These are phyloP conservation scores for Meriones psammophilus DNA, from an alignment of 2,797 vertebrate species.

Conservation along the genomic window DNA sequence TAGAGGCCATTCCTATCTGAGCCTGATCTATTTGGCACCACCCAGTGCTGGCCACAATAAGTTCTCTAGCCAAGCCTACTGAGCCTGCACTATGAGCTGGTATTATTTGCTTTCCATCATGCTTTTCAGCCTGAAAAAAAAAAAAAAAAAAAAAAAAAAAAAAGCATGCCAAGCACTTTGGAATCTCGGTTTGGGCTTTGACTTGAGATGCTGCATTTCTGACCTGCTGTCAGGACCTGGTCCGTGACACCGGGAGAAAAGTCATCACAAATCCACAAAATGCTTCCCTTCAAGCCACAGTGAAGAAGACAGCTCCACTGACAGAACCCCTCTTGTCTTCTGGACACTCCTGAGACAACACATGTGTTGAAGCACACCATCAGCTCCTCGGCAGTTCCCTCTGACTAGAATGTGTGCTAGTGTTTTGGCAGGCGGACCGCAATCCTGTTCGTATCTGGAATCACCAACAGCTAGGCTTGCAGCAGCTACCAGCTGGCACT, in stretches of 20 bases:
- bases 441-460: slow-evolving; percentile 62
- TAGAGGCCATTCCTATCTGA: background rate
- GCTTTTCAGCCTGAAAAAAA: slow-evolving; percentile 2
- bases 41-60: background rate
- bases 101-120: background rate
- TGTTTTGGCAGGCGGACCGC: slow-evolving; percentile 29
- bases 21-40: background rate
- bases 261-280: slow-evolving; percentile 54
- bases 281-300: background rate
- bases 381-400: background rate
- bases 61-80: background rate
- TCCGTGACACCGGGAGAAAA: background rate
- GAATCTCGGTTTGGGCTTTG: background rate
- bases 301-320: slow-evolving; percentile 1
- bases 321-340: background rate
- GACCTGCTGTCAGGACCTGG: background rate
- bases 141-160: background rate
- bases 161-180: background rate
- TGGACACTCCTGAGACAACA: slow-evolving; percentile 22
- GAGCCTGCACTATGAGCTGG: background rate
- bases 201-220: background rate
- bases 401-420: slow-evolving; percentile 20
- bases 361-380: slow-evolving; percentile 12
- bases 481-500: slow-evolving; percentile 57
- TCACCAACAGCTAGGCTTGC: slow-evolving; percentile 58